Percentiles rank a stretch among this genome's conserved stretches.
Conservation (phyloP, 2,797 vertebrate species). For the Acrossocheilus wenchowensis region DNA sequence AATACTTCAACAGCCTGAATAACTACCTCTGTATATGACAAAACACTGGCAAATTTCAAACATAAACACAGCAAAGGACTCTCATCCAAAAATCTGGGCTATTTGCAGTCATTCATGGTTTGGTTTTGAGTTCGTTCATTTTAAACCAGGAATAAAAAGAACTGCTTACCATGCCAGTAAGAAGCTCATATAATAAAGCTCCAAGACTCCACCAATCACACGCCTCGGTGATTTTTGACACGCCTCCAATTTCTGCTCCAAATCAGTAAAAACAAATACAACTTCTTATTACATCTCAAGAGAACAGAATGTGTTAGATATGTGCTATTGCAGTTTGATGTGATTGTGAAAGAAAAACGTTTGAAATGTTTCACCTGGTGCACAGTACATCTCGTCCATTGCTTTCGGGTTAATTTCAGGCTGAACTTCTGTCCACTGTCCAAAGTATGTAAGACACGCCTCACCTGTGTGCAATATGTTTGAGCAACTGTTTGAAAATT, state of each 20-base stretch:
- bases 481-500: neutral
- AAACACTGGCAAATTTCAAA: neutral
- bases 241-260: slow-evolving; percentile 90
- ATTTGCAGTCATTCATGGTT: neutral
- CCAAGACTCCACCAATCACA: slow-evolving; percentile 99
- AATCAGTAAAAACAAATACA: slow-evolving; percentile 6
- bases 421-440: slow-evolving; percentile 98
- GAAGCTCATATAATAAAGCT: slow-evolving; percentile 90
- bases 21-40: neutral
- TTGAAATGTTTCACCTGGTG: slow-evolving; percentile 84
- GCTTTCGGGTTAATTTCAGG: slow-evolving; percentile 84
- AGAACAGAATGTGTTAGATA: neutral
- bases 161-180: slow-evolving; percentile 89
- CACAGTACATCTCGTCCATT: slow-evolving; percentile 89
- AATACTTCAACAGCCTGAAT: neutral
- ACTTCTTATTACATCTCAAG: neutral
- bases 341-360: neutral
- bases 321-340: neutral
- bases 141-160: neutral
- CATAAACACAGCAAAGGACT: neutral
- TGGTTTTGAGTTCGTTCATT: neutral
- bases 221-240: slow-evolving; percentile 86
- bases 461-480: slow-evolving; percentile 81
- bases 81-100: neutral
- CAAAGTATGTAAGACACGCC: slow-evolving; percentile 91